Conservation (phyloP, 2,888 invertebrate genomes). For the Caenorhabditis sulstoni region DNA sequence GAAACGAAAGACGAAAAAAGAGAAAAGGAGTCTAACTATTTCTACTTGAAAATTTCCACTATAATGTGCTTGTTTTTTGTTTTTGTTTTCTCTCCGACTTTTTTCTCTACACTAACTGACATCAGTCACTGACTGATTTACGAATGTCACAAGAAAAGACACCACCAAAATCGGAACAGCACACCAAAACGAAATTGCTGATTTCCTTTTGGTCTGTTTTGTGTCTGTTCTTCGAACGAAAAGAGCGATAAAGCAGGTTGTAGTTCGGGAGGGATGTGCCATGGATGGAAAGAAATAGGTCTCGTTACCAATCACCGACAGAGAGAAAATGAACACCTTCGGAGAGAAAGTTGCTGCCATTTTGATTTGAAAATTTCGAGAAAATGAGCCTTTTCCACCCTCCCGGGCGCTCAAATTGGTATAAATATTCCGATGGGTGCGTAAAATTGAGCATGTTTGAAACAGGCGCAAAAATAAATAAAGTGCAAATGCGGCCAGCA, state of each 20-base stretch:
- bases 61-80: constrained; percentile 58
- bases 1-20: constrained; percentile 4
- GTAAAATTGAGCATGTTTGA: constrained; percentile 58
- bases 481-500: constrained; percentile 56
- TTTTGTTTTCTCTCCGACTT: constrained; percentile 31
- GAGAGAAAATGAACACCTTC: too few relatives aligned
- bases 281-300: too few relatives aligned
- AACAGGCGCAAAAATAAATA: constrained; percentile 60
- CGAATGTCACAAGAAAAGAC: constrained; percentile 44
- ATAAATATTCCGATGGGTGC: constrained; percentile 46
- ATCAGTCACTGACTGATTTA: constrained; percentile 55
- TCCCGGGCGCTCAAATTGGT: constrained; percentile 20
- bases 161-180: background rate
- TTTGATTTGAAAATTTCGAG: too few relatives aligned
- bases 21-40: constrained; percentile 36
- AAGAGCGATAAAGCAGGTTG: background rate
- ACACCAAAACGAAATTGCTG: constrained; percentile 22
- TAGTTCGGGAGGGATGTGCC: too few relatives aligned
- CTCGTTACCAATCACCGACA: too few relatives aligned
- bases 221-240: background rate
- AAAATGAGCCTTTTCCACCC: constrained; percentile 2
- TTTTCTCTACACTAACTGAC: constrained; percentile 34
- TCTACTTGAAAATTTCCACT: constrained; percentile 50
- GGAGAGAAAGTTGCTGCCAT: too few relatives aligned
- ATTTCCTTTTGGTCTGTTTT: too few relatives aligned